phyloP scores from a whole-genome alignment of 2,888 invertebrate species.

The Buathra laborator region DNA sequence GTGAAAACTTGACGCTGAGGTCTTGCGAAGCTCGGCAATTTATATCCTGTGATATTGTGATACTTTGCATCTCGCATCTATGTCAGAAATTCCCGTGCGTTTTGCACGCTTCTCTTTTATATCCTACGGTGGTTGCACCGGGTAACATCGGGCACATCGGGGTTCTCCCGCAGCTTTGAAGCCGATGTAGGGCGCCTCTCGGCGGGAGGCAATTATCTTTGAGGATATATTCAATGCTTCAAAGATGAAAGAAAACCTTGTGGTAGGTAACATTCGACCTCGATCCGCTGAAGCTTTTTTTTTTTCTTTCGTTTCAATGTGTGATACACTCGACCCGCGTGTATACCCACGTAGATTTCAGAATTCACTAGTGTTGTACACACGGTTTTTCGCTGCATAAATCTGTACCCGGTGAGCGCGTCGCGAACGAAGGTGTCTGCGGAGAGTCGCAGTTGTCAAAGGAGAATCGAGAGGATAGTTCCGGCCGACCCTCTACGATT shows the following conservation, averaged over 20 bases:
- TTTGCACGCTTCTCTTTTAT: conserved; percentile 6
- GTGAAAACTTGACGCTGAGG: conserved; percentile 12
- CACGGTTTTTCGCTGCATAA: conserved; percentile 37
- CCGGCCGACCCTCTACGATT: conserved; percentile 25
- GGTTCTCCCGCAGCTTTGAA: conserved; percentile 6
- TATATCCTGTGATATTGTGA: conserved; percentile 3
- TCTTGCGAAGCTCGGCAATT: conserved; percentile 12
- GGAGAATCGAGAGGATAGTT: neutral
- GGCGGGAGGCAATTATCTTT: conserved; percentile 44
- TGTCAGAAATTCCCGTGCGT: conserved; percentile 8
- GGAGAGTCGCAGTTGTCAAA: conserved; percentile 19
- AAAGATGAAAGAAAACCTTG: conserved; percentile 39
- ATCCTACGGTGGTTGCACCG: neutral
- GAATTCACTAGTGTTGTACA: conserved; percentile 17
- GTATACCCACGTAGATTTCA: neutral
- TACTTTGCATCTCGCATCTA: conserved; percentile 30
- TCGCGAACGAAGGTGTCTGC: neutral
- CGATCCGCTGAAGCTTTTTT: conserved; percentile 7
- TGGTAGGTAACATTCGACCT: conserved; percentile 27
- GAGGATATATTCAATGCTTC: conserved; percentile 41
- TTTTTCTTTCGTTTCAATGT: neutral
- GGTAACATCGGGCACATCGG: neutral
- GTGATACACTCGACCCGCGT: neutral
- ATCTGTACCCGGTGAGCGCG: conserved; percentile 3
- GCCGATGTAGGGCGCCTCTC: neutral